A percentile compares a stretch with the other conserved stretches of the same genome.
These are phyloP conservation scores for Trachythela sp. DNA, from an alignment of 64 coral and sea anemone species.

Conservation along the genomic window DNA sequence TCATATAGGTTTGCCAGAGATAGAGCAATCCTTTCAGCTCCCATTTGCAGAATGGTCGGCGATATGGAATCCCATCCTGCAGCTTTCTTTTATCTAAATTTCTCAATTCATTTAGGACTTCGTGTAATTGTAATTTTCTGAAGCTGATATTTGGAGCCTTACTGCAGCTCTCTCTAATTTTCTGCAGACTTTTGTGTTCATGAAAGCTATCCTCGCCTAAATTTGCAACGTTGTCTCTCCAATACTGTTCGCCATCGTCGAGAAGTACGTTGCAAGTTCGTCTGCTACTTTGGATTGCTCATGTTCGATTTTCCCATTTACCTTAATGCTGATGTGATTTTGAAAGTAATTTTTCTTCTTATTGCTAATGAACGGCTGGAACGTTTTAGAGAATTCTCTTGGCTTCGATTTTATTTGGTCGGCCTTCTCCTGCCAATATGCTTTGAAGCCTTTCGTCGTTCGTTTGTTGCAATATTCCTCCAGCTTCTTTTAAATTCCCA, in stretches of 20 bases:
- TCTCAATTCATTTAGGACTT: neutral
- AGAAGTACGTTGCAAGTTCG: slow-evolving; percentile 27
- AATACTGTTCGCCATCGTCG: slow-evolving; percentile 35
- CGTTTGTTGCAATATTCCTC: neutral
- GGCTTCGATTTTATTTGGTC: slow-evolving; percentile 22
- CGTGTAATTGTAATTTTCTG: neutral
- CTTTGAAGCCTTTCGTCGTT: slow-evolving; percentile 16
- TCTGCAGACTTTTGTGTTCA: neutral
- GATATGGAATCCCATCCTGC: neutral
- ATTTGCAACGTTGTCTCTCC: slow-evolving; percentile 23
- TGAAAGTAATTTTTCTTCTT: neutral
- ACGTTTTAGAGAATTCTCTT: neutral
- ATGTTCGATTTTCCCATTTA: neutral
- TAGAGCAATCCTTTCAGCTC: slow-evolving; percentile 11
- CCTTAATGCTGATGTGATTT: neutral
- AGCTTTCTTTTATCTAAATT: neutral
- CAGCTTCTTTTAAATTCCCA: slow-evolving; percentile 31
- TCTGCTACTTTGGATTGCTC: slow-evolving; percentile 23
- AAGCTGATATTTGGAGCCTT: neutral
- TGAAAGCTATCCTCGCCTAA: neutral
- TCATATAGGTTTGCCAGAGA: slow-evolving; percentile 8
- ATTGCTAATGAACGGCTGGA: slow-evolving; percentile 21
- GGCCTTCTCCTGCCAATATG: slow-evolving; percentile 21
- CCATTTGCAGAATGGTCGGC: neutral
- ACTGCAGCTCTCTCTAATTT: neutral